Evolutionary conservation across 2,888 invertebrate species (phyloP).

Genomic region (Mimachlamys varia): DNA sequence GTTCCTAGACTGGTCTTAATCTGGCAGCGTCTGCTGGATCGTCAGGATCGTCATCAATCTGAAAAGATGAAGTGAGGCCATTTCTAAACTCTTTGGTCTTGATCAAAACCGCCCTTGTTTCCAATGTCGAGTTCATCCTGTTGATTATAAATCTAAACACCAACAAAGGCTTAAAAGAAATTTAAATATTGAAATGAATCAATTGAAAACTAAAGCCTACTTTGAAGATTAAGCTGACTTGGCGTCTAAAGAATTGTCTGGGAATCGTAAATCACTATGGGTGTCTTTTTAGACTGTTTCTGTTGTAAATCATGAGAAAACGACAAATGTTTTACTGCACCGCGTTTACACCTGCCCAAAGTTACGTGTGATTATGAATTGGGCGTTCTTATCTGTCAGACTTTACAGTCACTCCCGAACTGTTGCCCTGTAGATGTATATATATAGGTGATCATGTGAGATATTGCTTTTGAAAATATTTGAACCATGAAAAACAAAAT

Average conservation of each 20-base stretch:
- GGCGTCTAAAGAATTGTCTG: background rate
- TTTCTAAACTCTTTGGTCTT: background rate
- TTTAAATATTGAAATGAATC: background rate
- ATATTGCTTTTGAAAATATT: too few species aligned
- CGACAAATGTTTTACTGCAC: background rate
- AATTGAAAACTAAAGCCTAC: background rate
- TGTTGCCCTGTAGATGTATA: too few species aligned
- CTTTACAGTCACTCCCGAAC: background rate
- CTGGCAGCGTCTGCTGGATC: background rate
- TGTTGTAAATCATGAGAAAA: background rate
- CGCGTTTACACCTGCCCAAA: background rate
- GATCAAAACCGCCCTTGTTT: background rate
- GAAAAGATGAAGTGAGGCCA: background rate
- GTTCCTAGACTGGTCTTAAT: background rate
- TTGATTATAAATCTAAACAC: background rate
- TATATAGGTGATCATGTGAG: too few species aligned
- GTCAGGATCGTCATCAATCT: conserved; percentile 6
- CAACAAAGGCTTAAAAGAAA: background rate
- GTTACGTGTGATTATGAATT: background rate
- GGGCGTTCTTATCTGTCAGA: background rate
- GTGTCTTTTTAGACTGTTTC: background rate
- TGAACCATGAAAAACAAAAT: too few species aligned
- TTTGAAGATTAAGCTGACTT: conserved; percentile 7
- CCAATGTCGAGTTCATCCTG: background rate
- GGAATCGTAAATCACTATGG: background rate